Percentiles rank a stretch among this genome's conserved stretches.
Conservation (phyloP, 2,113 vertebrate species). For the Motacilla tschutschensis region DNA sequence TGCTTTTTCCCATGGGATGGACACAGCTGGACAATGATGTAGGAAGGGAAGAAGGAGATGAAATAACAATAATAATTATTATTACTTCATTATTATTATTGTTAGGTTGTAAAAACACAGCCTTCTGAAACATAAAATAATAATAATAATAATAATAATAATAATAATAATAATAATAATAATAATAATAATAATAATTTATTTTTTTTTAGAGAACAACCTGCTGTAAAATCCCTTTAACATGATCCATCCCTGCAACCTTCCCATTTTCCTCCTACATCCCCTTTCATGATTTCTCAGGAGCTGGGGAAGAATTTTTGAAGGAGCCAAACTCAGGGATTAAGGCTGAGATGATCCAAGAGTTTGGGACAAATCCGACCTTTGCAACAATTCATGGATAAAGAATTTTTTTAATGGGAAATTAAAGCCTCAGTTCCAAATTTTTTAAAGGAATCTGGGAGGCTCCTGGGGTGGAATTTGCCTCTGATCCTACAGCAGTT, state of each 20-base stretch:
- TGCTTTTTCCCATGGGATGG: background rate
- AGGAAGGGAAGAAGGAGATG: background rate
- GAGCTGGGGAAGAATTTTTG: background rate
- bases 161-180: too few relatives aligned
- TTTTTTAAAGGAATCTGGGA: background rate
- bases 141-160: too few relatives aligned
- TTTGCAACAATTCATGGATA: fast-evolving
- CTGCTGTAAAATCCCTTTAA: too few relatives aligned
- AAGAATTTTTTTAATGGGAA: background rate
- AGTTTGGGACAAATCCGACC: background rate
- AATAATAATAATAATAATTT: too few relatives aligned
- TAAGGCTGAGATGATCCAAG: background rate
- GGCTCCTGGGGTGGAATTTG: background rate
- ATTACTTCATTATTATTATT: background rate
- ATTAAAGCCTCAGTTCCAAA: background rate
- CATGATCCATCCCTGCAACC: background rate
- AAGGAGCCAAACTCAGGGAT: background rate
- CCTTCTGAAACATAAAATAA: too few relatives aligned
- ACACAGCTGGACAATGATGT: background rate
- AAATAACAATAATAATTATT: background rate
- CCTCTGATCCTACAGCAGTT: background rate
- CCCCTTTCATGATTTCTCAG: background rate
- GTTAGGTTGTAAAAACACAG: too few relatives aligned
- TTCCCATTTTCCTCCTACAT: background rate
- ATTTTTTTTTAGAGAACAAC: background rate